A percentile compares a stretch with the other conserved stretches of the same genome.
Conservation (phyloP, 2,888 invertebrate species). For the Zygaena filipendulae region DNA sequence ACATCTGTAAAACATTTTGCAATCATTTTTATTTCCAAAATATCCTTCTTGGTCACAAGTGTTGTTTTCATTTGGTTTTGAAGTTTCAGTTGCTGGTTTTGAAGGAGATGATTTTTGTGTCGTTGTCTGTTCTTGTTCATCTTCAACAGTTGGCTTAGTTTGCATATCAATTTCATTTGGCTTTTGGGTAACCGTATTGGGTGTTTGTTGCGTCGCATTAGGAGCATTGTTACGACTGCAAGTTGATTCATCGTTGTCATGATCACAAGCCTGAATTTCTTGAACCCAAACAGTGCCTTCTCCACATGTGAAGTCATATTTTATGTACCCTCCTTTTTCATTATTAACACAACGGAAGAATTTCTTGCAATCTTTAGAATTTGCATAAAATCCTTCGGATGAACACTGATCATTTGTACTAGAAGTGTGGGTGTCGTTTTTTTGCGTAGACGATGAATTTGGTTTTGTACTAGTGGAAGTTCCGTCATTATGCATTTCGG, state of each 20-base stretch:
- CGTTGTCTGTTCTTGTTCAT: conserved; percentile 22
- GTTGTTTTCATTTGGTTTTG: conserved; percentile 22
- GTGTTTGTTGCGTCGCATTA: conserved; percentile 60
- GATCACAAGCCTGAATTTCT: conserved; percentile 65
- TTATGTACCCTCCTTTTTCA: conserved; percentile 51
- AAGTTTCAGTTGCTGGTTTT: conserved; percentile 16
- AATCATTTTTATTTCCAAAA: conserved; percentile 68
- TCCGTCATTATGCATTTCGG: conserved; percentile 9
- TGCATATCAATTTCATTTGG: conserved; percentile 18
- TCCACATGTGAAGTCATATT: conserved; percentile 72
- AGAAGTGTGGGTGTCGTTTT: conserved; percentile 9
- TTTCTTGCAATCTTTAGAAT: conserved; percentile 75
- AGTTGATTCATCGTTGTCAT: conserved; percentile 28
- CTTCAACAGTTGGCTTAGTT: conserved; percentile 23
- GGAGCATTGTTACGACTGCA: conserved; percentile 71
- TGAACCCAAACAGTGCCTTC: conserved; percentile 78
- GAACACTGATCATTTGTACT: conserved; percentile 40
- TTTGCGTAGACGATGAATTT: conserved; percentile 4
- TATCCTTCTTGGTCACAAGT: conserved; percentile 70
- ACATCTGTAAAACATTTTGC: conserved; percentile 76
- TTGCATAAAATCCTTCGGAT: conserved; percentile 75
- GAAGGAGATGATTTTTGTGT: conserved; percentile 21
- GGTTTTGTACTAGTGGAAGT: conserved; percentile 7
- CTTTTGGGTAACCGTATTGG: conserved; percentile 59
- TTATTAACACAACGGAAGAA: conserved; percentile 77